Evolutionary conservation across 2,797 vertebrate genomes (phyloP).

Genomic region (Myotis daubentonii): DNA sequence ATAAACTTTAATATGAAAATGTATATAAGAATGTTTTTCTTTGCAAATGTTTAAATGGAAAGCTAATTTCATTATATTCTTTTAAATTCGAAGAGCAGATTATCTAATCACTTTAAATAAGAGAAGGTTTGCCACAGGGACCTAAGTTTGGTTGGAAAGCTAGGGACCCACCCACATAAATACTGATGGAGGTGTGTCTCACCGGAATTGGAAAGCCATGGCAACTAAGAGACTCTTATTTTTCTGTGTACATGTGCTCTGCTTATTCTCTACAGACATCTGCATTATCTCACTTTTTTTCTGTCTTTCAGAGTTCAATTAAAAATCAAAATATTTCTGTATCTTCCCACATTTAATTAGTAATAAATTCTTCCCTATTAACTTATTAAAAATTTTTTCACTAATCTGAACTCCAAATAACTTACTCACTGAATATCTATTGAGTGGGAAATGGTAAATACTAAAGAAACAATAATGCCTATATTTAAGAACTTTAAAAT

Average conservation of each 20-base stretch:
- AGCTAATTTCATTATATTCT: neutral
- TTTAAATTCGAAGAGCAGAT: neutral
- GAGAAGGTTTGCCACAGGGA: neutral
- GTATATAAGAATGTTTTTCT: neutral
- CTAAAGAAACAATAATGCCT: neutral
- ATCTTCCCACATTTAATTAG: neutral
- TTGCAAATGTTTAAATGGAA: neutral
- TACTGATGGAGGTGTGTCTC: neutral
- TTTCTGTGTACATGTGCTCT: neutral
- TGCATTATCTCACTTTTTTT: neutral
- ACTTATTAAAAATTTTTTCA: neutral
- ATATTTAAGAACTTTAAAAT: neutral
- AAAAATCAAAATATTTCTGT: constrained; percentile 22
- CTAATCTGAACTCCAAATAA: neutral
- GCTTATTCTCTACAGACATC: neutral
- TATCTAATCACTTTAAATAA: constrained; percentile 8
- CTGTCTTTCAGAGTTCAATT: neutral
- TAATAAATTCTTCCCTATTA: neutral
- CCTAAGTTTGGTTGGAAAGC: neutral
- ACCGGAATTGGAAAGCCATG: neutral
- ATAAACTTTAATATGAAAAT: constrained; percentile 1
- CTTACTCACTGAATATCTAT: neutral
- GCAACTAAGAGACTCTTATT: neutral
- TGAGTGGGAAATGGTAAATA: neutral
- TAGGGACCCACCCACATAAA: neutral